A percentile compares a stretch with the other conserved stretches of the same genome.
Evolutionary conservation across 2,888 invertebrate species (phyloP).

Genomic region (Theodoxus fluviatilis): DNA sequence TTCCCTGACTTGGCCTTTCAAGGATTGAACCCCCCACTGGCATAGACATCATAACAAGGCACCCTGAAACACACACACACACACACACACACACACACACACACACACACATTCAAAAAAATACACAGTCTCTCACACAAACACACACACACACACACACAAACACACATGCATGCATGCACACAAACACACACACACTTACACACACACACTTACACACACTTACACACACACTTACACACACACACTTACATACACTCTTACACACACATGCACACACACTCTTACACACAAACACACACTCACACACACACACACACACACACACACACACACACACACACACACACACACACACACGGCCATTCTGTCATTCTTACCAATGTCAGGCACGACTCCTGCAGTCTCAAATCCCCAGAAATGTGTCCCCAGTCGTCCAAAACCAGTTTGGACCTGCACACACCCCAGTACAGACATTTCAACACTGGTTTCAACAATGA

Average conservation of each 20-base stretch:
- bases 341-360: not conserved
- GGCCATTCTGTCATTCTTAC: conserved; percentile 44
- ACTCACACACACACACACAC: not conserved
- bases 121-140: not conserved
- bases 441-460: conserved; percentile 95
- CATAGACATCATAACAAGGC: not conserved
- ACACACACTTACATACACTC: not conserved
- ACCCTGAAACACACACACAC: not conserved
- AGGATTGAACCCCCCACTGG: too few species aligned
- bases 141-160: not conserved
- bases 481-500: too few species aligned
- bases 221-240: not conserved
- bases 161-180: not conserved
- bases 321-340: conserved; percentile 11
- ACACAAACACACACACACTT: not conserved
- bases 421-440: conserved; percentile 90
- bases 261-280: not conserved
- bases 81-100: not conserved
- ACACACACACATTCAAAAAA: not conserved
- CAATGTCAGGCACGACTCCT: conserved; percentile 85
- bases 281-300: not conserved
- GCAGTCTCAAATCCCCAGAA: conserved; percentile 97
- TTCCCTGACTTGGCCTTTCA: too few species aligned
- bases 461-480: too few species aligned
- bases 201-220: conserved; percentile 6